Conservation (phyloP, 1,140 invertebrate species). For the Catajapyx aquilonaris region DNA sequence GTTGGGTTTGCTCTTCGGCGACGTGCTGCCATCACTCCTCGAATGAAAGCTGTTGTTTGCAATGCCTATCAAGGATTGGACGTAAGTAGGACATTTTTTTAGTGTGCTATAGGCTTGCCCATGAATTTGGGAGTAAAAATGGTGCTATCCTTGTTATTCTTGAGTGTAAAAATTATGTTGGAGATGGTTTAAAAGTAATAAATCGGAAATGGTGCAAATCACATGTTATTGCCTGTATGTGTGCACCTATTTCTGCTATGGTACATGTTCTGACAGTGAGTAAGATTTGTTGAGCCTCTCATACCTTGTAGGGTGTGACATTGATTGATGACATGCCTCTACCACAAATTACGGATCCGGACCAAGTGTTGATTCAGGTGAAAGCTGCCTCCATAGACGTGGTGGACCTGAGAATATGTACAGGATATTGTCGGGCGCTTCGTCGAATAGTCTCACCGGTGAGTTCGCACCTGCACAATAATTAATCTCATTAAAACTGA, state of each 20-base stretch:
- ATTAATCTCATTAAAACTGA: too few species aligned
- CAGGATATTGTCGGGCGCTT: constrained; percentile 34
- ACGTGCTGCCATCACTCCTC: constrained; percentile 17
- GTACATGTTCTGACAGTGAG: background rate
- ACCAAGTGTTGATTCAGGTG: constrained; percentile 41
- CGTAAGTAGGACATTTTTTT: constrained; percentile 17
- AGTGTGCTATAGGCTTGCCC: constrained; percentile 8
- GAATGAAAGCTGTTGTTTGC: constrained; percentile 30
- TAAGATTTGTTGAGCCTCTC: background rate
- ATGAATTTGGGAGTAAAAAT: constrained; percentile 7
- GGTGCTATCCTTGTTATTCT: background rate
- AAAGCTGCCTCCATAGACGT: constrained; percentile 36
- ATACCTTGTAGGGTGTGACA: constrained; percentile 27
- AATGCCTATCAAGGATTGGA: constrained; percentile 28
- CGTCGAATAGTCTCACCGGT: too few species aligned
- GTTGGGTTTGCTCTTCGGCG: constrained; percentile 20
- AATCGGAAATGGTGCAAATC: background rate
- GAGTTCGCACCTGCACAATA: constrained; percentile 6
- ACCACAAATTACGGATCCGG: constrained; percentile 27
- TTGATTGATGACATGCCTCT: constrained; percentile 32
- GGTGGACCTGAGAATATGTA: constrained; percentile 37
- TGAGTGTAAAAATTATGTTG: background rate
- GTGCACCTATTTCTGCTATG: background rate
- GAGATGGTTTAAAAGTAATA: background rate
- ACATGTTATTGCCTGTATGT: background rate